Percentiles rank a stretch among this genome's conserved stretches.
Evolutionary conservation across 2,797 vertebrate species (phyloP).

Genomic region (Peromyscus melanophrys): DNA sequence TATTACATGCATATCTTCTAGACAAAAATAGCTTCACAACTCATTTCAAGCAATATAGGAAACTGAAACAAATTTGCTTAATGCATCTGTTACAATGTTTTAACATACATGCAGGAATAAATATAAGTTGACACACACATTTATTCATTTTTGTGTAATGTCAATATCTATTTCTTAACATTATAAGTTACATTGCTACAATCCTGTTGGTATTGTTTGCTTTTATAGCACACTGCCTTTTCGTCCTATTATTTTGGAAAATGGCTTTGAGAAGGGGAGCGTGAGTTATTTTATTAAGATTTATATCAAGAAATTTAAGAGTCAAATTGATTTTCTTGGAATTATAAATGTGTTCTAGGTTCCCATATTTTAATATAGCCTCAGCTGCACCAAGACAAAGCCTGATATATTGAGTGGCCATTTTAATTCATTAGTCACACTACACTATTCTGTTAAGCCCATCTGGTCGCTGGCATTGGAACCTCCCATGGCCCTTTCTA

Average conservation of each 20-base stretch:
- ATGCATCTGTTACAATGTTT: background rate
- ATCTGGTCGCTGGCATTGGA: slow-evolving; percentile 89
- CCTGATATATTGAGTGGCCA: slow-evolving; percentile 78
- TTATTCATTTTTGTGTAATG: slow-evolving; percentile 14
- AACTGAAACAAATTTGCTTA: background rate
- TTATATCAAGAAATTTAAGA: slow-evolving; percentile 67
- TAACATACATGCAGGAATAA: background rate
- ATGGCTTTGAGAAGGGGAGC: background rate
- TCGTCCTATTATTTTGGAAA: background rate
- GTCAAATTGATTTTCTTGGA: slow-evolving; percentile 70
- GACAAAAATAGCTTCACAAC: background rate
- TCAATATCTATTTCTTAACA: slow-evolving; percentile 31
- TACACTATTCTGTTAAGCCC: slow-evolving; percentile 87
- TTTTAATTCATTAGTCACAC: slow-evolving; percentile 93
- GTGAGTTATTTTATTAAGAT: slow-evolving; percentile 63
- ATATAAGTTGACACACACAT: background rate
- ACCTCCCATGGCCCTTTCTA: slow-evolving; percentile 86
- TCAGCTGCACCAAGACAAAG: slow-evolving; percentile 87
- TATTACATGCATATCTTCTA: background rate
- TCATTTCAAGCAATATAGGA: slow-evolving; percentile 24
- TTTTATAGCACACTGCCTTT: background rate
- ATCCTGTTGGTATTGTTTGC: background rate
- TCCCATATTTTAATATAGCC: slow-evolving; percentile 84
- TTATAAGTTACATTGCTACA: background rate
- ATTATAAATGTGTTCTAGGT: slow-evolving; percentile 78